Base-by-base conservation (phyloP, 2,113 vertebrate genomes). In the Benthochromis sp. region DNA sequence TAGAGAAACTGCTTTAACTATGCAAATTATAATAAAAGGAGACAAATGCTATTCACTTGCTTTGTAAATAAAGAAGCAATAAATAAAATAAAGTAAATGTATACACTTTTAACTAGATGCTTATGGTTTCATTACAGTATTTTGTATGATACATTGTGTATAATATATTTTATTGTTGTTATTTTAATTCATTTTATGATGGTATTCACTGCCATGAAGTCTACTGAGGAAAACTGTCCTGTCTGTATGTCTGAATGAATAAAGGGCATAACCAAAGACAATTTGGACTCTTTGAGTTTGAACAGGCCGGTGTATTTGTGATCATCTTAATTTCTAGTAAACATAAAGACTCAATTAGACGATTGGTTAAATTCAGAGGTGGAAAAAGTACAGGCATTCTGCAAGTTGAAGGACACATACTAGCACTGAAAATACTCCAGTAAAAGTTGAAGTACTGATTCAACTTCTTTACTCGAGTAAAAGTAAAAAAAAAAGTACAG, bases 41-140 rank as follows among this genome's bases (percentile, higher is more conserved):
- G 55, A 93, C 11, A 50, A 90, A 50, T 50, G 27, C 34, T 66
- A 93, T 87, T 90, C 81, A 95, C 95, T 95, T 96, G 95, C 95
- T 96, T 95, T 95, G 61, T 66, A 66, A 66, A 66, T 66, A 38
- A 38, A 38, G 61, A 66, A 38, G 61, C 94, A 91, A 87, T 95
- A 93, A 93, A 91, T 96, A 93, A 95, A 96, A 96, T 96, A 96
- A 96, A 97, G 93, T 94, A 95, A 97, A 97, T 96, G 95, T 96
- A 95, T 93, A 92, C 88, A 89, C 88, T 89, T 92, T 91, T 93
- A 88, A 93, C 29, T 88, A 90, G 73, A 91, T 91, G 92, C 91
- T 91, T 89, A 45, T 90, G 31, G 82, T 79, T 91, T 79, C 61
- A 86, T 86, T 57, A 66, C 71, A 84, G 69, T 94, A 84, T 88